phyloP scores from a whole-genome alignment of 2,113 vertebrate genomes.

The Boulengeromyrus knoepffleri region DNA sequence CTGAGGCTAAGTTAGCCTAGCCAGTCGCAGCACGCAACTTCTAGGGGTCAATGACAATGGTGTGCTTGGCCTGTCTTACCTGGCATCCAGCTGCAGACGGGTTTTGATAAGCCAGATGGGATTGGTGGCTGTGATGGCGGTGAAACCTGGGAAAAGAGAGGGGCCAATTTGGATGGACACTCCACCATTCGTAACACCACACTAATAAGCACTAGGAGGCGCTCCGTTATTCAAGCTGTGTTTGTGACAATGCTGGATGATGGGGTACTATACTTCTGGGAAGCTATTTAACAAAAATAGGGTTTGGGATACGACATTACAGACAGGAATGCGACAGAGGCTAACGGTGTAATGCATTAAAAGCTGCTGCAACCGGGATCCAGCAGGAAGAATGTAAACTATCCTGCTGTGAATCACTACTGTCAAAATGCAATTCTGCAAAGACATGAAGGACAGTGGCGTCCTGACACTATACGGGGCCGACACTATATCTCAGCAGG shows the following conservation, averaged over 20 bases:
- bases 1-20: background rate
- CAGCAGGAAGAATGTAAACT: background rate
- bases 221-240: conserved; percentile 21
- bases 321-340: background rate
- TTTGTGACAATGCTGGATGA: conserved; percentile 12
- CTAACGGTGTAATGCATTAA: background rate
- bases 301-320: background rate
- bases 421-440: background rate
- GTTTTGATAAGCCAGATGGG: conserved; percentile 99
- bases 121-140: conserved; percentile 94
- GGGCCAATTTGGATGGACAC: background rate
- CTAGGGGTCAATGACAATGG: background rate
- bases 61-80: conserved; percentile 53
- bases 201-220: background rate
- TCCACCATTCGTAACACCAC: background rate
- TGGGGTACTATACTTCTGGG: background rate
- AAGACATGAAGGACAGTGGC: background rate
- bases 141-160: conserved; percentile 82
- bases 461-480: background rate
- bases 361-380: background rate
- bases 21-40: background rate
- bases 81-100: conserved; percentile 91
- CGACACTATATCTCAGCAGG: background rate
- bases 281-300: background rate
- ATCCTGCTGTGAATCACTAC: background rate